Conservation (phyloP, 1,140 invertebrate species). For the Charaxes varanes region DNA sequence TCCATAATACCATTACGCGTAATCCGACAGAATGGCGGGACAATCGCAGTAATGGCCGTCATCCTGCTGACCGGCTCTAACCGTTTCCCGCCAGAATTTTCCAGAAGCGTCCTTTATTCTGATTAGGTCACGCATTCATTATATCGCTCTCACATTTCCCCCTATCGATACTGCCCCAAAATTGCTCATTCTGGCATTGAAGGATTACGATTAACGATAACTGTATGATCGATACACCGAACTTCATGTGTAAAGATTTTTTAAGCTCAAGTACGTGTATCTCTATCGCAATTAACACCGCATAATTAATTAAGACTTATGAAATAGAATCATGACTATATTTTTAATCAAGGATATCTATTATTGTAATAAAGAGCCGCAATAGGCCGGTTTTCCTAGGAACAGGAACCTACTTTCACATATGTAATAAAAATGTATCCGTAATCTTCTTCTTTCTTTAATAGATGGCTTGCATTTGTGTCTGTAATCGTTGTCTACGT, state of each 20-base stretch:
- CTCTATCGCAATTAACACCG: no score
- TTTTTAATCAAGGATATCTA: no score
- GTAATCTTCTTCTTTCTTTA: no score
- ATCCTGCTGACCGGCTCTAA: constrained; percentile 42
- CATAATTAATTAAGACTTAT: no score
- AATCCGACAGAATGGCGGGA: constrained; percentile 36
- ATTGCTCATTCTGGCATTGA: constrained; percentile 7
- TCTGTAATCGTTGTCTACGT: no score
- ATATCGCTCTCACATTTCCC: constrained; percentile 11
- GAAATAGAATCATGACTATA: no score
- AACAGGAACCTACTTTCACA: no score
- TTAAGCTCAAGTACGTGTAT: neutral
- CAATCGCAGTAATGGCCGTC: constrained; percentile 54
- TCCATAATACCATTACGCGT: constrained; percentile 28
- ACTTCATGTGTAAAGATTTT: no score
- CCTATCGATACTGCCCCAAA: constrained; percentile 9
- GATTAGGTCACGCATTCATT: constrained; percentile 36
- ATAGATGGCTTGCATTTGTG: no score
- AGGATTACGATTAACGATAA: constrained; percentile 6
- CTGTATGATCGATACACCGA: neutral
- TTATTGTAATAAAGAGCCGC: no score
- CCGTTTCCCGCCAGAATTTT: constrained; percentile 61
- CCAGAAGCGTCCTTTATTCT: constrained; percentile 45
- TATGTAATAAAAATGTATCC: no score
- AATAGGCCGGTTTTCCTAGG: no score